Percentiles rank a stretch among this genome's conserved stretches.
Conservation (phyloP, 2,113 vertebrate genomes). For the Megatriorchis doriae region DNA sequence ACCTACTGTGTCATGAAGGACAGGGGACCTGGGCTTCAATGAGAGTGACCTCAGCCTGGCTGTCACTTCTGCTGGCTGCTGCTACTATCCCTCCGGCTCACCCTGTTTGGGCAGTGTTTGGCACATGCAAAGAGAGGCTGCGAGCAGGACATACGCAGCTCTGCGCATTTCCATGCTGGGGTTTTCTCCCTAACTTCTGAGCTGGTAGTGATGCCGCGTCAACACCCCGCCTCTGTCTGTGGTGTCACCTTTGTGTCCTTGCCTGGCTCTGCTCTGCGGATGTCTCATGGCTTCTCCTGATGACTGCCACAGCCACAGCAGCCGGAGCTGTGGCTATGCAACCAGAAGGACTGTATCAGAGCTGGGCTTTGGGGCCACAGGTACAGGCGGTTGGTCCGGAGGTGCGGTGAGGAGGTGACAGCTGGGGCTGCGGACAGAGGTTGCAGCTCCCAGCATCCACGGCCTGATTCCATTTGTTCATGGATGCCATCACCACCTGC, state of each 20-base stretch:
- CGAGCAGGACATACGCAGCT: background rate
- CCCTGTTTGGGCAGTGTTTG: background rate
- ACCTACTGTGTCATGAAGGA: background rate
- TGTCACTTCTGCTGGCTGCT: background rate
- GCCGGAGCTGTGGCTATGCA: accelerated
- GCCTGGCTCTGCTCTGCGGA: background rate
- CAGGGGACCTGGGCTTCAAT: background rate
- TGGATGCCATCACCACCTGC: background rate
- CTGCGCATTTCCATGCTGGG: accelerated
- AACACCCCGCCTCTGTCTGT: background rate
- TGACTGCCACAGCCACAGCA: too few relatives aligned
- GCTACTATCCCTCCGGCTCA: background rate
- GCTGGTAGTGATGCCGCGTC: background rate
- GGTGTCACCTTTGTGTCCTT: background rate
- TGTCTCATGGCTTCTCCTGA: background rate
- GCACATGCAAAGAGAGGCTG: background rate
- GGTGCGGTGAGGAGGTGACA: background rate
- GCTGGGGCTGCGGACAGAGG: background rate
- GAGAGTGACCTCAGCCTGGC: background rate
- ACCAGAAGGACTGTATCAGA: background rate
- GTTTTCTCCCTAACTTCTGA: background rate
- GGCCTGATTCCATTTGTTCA: background rate
- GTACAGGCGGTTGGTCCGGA: background rate
- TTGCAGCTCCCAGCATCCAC: background rate
- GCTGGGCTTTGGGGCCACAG: background rate